Evolutionary conservation across 2,888 invertebrate species (phyloP).

Genomic region (Hypomecis punctinalis): DNA sequence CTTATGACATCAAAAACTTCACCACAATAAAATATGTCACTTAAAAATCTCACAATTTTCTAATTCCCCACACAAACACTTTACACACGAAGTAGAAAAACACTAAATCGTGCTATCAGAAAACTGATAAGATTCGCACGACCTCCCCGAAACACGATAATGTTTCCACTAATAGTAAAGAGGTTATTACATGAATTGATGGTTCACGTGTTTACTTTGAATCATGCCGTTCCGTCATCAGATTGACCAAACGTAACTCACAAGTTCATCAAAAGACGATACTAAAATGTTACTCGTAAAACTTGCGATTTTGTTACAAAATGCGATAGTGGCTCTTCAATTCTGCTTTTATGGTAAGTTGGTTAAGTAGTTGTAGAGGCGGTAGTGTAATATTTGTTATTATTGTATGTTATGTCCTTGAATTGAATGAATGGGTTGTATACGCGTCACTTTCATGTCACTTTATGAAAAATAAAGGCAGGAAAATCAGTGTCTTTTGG

Average conservation of each 20-base stretch:
- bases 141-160: conserved; percentile 9
- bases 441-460: too few relatives aligned
- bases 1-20: not conserved
- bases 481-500: too few relatives aligned
- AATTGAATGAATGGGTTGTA: not conserved
- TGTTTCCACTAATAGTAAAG: conserved; percentile 1
- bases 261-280: not conserved
- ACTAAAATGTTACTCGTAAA: not conserved
- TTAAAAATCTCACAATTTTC: not conserved
- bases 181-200: not conserved
- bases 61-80: not conserved
- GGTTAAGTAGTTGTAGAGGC: too few relatives aligned
- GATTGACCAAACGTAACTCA: not conserved
- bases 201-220: conserved; percentile 2
- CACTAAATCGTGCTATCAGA: not conserved
- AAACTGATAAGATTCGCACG: conserved; percentile 7
- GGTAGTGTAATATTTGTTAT: too few relatives aligned
- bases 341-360: not conserved
- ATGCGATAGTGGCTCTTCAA: not conserved
- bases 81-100: not conserved
- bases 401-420: conserved; percentile 1
- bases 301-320: not conserved
- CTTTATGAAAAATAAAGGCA: too few relatives aligned
- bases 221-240: not conserved
- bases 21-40: not conserved